Conservation (phyloP, 1,140 invertebrate genomes). For the Daktulosphaira vitifoliae region DNA sequence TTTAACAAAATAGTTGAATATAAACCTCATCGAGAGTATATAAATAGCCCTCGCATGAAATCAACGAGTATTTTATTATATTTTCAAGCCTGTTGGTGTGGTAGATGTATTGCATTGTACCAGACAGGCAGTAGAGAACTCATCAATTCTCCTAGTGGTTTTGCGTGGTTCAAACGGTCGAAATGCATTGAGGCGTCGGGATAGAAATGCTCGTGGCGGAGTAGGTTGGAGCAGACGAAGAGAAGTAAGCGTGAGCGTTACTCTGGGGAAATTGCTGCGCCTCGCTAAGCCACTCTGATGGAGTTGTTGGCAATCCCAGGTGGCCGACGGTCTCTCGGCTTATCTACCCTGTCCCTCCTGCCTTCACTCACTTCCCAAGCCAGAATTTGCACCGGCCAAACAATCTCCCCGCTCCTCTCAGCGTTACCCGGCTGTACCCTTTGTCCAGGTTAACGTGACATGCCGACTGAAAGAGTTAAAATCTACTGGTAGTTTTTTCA, state of each 20-base stretch:
- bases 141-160: slow-evolving; percentile 26
- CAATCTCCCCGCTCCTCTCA: background rate
- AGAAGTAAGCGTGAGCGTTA: slow-evolving; percentile 20
- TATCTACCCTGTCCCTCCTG: slow-evolving; percentile 6
- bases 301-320: slow-evolving; percentile 31
- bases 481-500: slow-evolving; percentile 9
- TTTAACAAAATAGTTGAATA: too few relatives aligned
- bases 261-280: slow-evolving; percentile 32
- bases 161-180: background rate
- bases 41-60: too few relatives aligned
- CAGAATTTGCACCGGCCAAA: background rate
- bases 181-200: background rate
- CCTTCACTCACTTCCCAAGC: background rate
- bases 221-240: background rate
- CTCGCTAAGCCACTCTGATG: slow-evolving; percentile 33
- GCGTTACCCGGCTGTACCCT: background rate
- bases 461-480: background rate
- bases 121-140: background rate
- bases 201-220: background rate
- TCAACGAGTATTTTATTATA: too few relatives aligned
- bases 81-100: too few relatives aligned
- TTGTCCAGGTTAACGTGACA: background rate
- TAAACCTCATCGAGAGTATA: too few relatives aligned
- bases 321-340: slow-evolving; percentile 31
- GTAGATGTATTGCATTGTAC: too few relatives aligned